Conservation (phyloP, 2,797 vertebrate species). For the Helostoma temminkii region DNA sequence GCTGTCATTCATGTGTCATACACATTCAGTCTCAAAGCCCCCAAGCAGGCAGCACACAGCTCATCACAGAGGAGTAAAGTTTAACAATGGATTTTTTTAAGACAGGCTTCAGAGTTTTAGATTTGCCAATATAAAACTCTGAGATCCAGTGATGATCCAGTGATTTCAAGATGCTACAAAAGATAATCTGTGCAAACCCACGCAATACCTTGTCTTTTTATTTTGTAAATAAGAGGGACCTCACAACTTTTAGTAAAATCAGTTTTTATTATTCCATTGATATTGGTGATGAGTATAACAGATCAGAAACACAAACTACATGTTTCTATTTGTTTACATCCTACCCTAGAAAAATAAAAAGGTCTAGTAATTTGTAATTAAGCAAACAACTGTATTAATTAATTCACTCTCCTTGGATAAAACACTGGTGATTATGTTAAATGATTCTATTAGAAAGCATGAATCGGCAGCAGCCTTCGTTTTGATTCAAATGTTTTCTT, state of each 20-base stretch:
- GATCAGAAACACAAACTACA: constrained; percentile 7
- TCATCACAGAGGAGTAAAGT: constrained; percentile 9
- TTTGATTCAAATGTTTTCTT: constrained; percentile 43
- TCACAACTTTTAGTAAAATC: not conserved
- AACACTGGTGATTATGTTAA: constrained; percentile 32
- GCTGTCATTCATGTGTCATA: constrained; percentile 57
- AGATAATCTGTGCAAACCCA: not conserved
- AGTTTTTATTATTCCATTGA: too few species aligned
- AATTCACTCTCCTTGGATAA: constrained; percentile 23
- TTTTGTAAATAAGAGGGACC: not conserved
- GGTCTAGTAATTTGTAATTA: constrained; percentile 1
- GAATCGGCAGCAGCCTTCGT: constrained; percentile 10
- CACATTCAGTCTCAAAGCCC: constrained; percentile 40
- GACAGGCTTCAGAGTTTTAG: constrained; percentile 28
- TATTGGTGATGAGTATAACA: too few species aligned
- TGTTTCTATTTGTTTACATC: constrained; percentile 1
- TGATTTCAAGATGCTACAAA: constrained; percentile 4
- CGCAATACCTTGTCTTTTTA: constrained; percentile 8
- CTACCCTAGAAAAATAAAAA: not conserved
- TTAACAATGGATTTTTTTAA: constrained; percentile 14
- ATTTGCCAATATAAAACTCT: constrained; percentile 7
- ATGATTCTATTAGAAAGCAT: constrained; percentile 18
- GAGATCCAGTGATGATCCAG: constrained; percentile 4
- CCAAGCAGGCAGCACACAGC: constrained; percentile 12
- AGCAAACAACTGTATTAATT: not conserved